phyloP scores from a whole-genome alignment of 2,888 invertebrate genomes.

The Romanomermis culicivorax region DNA sequence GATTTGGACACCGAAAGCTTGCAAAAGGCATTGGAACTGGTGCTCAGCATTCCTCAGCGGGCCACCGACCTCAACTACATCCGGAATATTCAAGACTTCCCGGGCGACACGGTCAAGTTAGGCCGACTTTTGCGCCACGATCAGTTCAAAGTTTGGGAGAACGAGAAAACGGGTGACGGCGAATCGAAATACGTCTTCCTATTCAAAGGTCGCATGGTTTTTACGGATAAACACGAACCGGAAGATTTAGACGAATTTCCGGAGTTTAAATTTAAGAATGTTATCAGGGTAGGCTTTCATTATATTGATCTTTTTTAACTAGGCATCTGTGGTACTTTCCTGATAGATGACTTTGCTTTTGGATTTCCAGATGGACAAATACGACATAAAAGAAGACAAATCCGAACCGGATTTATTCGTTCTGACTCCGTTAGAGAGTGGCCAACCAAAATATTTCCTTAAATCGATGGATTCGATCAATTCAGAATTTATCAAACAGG shows the following conservation, averaged over 20 bases:
- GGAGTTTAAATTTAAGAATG: slow-evolving; percentile 25
- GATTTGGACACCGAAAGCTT: slow-evolving; percentile 69
- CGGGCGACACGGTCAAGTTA: slow-evolving; percentile 65
- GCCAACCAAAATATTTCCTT: slow-evolving; percentile 17
- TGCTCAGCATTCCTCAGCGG: slow-evolving; percentile 70
- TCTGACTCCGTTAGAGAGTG: slow-evolving; percentile 21
- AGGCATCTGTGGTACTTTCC: not conserved
- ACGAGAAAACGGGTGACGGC: slow-evolving; percentile 19
- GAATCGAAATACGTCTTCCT: slow-evolving; percentile 30
- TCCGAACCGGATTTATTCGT: slow-evolving; percentile 26
- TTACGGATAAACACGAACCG: slow-evolving; percentile 23
- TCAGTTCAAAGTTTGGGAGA: slow-evolving; percentile 29
- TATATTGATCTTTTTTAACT: slow-evolving; percentile 5
- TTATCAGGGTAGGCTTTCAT: slow-evolving; percentile 24
- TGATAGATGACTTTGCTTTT: not conserved
- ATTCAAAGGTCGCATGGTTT: slow-evolving; percentile 25
- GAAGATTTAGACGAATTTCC: slow-evolving; percentile 21
- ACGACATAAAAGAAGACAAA: slow-evolving; percentile 27
- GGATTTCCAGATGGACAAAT: slow-evolving; percentile 27
- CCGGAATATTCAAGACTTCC: slow-evolving; percentile 71
- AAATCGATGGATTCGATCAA: slow-evolving; percentile 18
- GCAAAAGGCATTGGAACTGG: slow-evolving; percentile 75
- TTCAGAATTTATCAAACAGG: slow-evolving; percentile 25
- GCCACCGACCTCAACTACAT: slow-evolving; percentile 75
- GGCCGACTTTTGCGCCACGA: slow-evolving; percentile 67